phyloP scores from a whole-genome alignment of 1,140 invertebrate genomes.

The Melanaphis sacchari region DNA sequence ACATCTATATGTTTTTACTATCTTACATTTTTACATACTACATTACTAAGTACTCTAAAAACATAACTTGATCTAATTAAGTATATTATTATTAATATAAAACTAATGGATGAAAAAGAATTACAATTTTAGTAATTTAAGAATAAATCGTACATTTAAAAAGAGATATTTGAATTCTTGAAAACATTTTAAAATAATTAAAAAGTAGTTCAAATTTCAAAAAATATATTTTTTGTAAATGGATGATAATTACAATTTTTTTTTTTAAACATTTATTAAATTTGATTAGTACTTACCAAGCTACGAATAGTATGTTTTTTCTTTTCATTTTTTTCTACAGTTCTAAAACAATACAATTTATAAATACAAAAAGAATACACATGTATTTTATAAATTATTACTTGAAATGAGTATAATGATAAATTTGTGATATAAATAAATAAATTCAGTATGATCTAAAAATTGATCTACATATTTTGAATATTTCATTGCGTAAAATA shows the following conservation, averaged over 20 bases:
- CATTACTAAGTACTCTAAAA: no score
- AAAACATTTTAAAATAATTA: background rate
- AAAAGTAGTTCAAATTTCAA: background rate
- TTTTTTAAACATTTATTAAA: background rate
- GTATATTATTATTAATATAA: no score
- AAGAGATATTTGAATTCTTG: background rate
- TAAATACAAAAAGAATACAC: background rate
- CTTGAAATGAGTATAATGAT: no score
- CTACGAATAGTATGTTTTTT: background rate
- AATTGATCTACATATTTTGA: no score
- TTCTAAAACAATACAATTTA: conserved; percentile 5
- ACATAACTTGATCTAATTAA: no score
- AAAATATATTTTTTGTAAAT: background rate
- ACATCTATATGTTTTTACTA: no score
- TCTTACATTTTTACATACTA: no score
- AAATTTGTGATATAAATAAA: no score
- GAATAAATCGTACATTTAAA: background rate
- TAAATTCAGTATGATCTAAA: no score
- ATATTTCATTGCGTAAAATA: no score
- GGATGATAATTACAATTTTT: background rate
- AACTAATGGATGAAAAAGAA: no score
- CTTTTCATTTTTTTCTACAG: background rate
- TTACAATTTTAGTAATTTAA: no score
- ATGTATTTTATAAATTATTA: background rate
- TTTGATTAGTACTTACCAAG: background rate